Evolutionary conservation across 2,888 invertebrate genomes (phyloP), one percentile per base, ranked within the genome.

Genomic region (Alcis repandata): DNA sequence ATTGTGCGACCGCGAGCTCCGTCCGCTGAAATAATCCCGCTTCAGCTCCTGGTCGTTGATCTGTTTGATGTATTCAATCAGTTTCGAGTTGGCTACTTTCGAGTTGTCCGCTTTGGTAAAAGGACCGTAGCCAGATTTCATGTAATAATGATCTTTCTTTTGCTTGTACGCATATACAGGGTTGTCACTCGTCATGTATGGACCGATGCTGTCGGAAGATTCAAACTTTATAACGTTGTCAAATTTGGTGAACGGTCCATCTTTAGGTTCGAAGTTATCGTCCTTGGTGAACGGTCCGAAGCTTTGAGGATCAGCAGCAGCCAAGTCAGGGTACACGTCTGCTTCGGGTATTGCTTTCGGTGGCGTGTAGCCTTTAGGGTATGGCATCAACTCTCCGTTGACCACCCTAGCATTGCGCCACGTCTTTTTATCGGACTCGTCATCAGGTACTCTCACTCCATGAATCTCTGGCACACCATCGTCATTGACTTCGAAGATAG

Each of bases 341-440:
- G 94, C 94, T 60, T 95, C 90, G 1, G 95, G 92, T 19, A 95
- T 92, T 51, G 95, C 95, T 70, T 94, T 95, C 1, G 95, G 95
- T 53, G 96, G 95, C 67, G 94, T 94, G 72, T 95, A 95, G 7
- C 95, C 96, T 77, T 95, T 95, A 52, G 96, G 96, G 75, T 97
- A 96, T 17, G 97, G 96, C 49, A 96, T 93, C 54, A 98, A 87
- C 83, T 97, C 95, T 59, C 97, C 97, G 79, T 98, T 97, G 49
- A 98, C 97, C 13, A 98, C 97, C 70, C 98, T 94, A 0, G 98
- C 98, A 86, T 98, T 98, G 59, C 98, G 94, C 98, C 98, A 98
- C 0, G 96, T 96, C 82, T 97, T 96, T 71, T 95, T 96, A 78
- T 97, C 97, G 53, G 96, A 95, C 61, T 97, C 96, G 73, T 97